Evolutionary conservation across 1,140 invertebrate species (phyloP).

Genomic region (Teleopsis dalmanni): DNA sequence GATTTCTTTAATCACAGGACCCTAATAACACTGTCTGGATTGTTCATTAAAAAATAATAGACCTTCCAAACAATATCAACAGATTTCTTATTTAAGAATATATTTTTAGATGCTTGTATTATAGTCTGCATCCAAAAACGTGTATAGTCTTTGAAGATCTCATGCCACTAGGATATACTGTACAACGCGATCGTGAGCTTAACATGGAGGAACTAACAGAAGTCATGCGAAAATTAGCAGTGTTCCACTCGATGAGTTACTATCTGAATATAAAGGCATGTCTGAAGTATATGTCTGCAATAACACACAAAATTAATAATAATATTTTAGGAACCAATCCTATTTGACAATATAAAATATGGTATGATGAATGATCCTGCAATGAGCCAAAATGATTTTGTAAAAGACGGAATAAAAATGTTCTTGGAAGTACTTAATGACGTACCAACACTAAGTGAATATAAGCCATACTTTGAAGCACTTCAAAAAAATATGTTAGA

Average conservation of each 20-base stretch:
- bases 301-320: not conserved
- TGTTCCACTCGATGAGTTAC: constrained; percentile 30
- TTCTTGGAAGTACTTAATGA: not conserved
- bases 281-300: too few relatives aligned
- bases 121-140: constrained; percentile 16
- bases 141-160: constrained; percentile 31
- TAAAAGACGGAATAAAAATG: not conserved
- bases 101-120: not conserved
- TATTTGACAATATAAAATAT: constrained; percentile 2
- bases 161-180: constrained; percentile 17
- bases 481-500: not conserved
- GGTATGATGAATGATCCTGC: not conserved
- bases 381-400: not conserved
- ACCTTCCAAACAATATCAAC: too few relatives aligned
- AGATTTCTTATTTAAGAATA: too few relatives aligned
- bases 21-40: too few relatives aligned
- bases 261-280: constrained; percentile 9
- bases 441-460: not conserved
- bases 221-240: constrained; percentile 22
- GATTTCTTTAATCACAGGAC: too few relatives aligned
- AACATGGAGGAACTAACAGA: constrained; percentile 15
- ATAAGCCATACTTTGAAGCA: not conserved
- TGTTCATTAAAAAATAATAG: too few relatives aligned
- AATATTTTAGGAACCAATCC: not conserved
- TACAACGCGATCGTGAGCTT: constrained; percentile 15